Conservation (phyloP, 2,888 invertebrate species). For the Metellina segmentata region DNA sequence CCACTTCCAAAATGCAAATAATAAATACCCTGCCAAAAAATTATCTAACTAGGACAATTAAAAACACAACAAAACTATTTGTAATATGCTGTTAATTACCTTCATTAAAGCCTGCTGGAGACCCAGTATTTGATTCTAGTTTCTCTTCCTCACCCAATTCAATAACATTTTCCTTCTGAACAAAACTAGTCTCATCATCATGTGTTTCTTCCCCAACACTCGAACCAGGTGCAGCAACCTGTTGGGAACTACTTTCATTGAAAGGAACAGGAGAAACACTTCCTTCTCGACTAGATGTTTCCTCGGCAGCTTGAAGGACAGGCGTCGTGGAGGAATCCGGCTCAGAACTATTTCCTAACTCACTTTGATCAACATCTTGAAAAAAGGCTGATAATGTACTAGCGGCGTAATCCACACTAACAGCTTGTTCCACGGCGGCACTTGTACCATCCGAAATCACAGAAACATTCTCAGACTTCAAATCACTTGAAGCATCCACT, state of each 20-base stretch:
- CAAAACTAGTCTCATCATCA: constrained; percentile 50
- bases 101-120: constrained; percentile 58
- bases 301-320: constrained; percentile 10
- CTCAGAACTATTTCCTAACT: constrained; percentile 19
- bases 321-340: not conserved
- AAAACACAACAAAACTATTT: not conserved
- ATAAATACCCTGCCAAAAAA: no score
- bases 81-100: constrained; percentile 17
- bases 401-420: constrained; percentile 31
- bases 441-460: not conserved
- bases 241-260: not conserved
- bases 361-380: constrained; percentile 42
- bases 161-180: constrained; percentile 60
- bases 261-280: not conserved
- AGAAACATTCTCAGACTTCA: not conserved
- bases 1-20: no score
- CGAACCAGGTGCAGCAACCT: not conserved
- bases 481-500: not conserved
- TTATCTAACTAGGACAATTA: no score
- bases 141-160: constrained; percentile 19
- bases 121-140: constrained; percentile 7
- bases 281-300: constrained; percentile 44
- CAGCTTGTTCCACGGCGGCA: not conserved
- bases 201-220: not conserved
- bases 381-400: constrained; percentile 69